Evolutionary conservation across 2,113 vertebrate genomes (phyloP).

Genomic region (Apistogramma diplotaenia): DNA sequence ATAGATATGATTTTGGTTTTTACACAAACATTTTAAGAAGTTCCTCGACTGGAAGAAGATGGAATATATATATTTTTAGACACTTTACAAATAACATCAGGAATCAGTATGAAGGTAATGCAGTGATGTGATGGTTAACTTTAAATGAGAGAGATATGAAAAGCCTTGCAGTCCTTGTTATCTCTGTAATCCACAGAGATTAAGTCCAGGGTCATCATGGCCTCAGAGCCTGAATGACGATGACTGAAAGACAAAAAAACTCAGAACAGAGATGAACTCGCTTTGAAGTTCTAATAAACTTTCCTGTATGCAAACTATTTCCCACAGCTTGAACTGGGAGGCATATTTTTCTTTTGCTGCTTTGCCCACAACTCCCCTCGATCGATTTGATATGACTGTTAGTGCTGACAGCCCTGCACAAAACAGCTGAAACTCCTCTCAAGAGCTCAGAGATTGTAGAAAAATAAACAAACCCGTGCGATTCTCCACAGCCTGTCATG

Average conservation of each 20-base stretch:
- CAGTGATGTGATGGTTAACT: background rate
- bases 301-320: background rate
- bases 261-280: background rate
- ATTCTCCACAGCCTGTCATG: background rate
- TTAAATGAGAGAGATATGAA: background rate
- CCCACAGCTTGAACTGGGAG: background rate
- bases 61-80: background rate
- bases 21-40: background rate
- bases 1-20: background rate
- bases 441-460: background rate
- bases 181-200: background rate
- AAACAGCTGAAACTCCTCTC: conserved; percentile 18
- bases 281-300: background rate
- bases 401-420: background rate
- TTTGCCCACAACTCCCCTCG: conserved; percentile 1
- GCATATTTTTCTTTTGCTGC: background rate
- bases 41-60: background rate
- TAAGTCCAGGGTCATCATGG: background rate
- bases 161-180: background rate
- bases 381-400: background rate
- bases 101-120: background rate
- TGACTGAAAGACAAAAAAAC: background rate
- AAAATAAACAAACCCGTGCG: conserved; percentile 1
- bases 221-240: background rate
- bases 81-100: background rate